phyloP scores from a whole-genome alignment of 2,888 invertebrate species.

The Cataglyphis albicans region DNA sequence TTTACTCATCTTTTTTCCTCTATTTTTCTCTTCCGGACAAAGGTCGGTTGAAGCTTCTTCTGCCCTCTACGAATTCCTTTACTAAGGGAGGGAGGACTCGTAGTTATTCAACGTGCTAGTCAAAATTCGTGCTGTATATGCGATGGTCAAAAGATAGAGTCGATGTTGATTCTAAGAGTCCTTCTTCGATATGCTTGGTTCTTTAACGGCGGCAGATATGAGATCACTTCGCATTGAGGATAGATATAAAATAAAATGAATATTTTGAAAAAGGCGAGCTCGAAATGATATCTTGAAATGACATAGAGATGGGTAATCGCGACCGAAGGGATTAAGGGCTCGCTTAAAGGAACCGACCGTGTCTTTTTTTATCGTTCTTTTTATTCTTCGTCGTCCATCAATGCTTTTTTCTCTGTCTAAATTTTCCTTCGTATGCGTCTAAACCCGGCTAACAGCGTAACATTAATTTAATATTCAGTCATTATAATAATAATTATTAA shows the following conservation, averaged over 20 bases:
- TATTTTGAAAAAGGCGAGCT: not conserved
- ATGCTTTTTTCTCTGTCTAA: slow-evolving; percentile 59
- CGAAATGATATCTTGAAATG: not conserved
- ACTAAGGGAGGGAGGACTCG: slow-evolving; percentile 24
- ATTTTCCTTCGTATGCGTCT: slow-evolving; percentile 75
- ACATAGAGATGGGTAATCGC: not conserved
- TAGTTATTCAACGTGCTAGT: slow-evolving; percentile 79
- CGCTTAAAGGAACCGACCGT: slow-evolving; percentile 39
- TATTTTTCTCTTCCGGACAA: slow-evolving; percentile 50
- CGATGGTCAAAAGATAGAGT: slow-evolving; percentile 52
- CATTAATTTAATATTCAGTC: slow-evolving; percentile 80
- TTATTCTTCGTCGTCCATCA: slow-evolving; percentile 43
- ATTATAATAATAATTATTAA: slow-evolving; percentile 76
- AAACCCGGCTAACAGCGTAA: slow-evolving; percentile 77
- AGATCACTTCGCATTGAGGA: not conserved
- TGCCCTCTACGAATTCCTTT: slow-evolving; percentile 16
- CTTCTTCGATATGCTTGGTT: slow-evolving; percentile 13
- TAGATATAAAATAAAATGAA: slow-evolving; percentile 13
- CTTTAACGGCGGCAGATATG: not conserved
- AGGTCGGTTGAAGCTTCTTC: slow-evolving; percentile 57
- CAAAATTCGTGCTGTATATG: slow-evolving; percentile 82
- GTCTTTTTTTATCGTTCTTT: slow-evolving; percentile 50
- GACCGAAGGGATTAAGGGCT: slow-evolving; percentile 16
- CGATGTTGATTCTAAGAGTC: slow-evolving; percentile 9
- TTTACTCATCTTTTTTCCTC: slow-evolving; percentile 30